A percentile compares a stretch with the other conserved stretches of the same genome.
These are phyloP conservation scores for Acromyrmex echinatior DNA, from an alignment of 1,140 invertebrate genomes.

Conservation along the genomic window DNA sequence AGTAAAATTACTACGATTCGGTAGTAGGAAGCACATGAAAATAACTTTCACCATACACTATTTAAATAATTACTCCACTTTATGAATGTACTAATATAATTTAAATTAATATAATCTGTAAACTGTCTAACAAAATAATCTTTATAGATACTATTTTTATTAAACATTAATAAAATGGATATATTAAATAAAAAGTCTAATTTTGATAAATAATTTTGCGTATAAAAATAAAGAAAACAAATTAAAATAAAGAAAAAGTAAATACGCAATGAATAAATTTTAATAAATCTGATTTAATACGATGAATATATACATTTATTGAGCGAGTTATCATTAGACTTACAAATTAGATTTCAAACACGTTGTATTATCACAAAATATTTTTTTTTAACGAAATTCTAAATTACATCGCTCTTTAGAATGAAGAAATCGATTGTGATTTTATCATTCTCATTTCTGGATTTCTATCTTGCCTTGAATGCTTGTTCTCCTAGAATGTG, in stretches of 20 bases:
- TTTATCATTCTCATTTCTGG: slow-evolving; percentile 28
- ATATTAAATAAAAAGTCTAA: not conserved
- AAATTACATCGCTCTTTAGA: not conserved
- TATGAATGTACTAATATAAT: not conserved
- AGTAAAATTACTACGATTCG: slow-evolving; percentile 9
- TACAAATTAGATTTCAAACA: not conserved
- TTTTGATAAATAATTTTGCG: not conserved
- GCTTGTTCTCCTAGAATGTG: slow-evolving; percentile 1
- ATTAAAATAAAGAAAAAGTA: not conserved
- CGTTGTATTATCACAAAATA: not conserved
- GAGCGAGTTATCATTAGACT: not conserved
- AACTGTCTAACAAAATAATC: not conserved
- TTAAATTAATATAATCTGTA: not conserved
- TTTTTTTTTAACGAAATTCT: not conserved
- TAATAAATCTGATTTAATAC: not conserved
- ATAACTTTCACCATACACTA: not conserved
- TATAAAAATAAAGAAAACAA: not conserved
- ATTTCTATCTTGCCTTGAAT: slow-evolving; percentile 16
- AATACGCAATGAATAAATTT: not conserved
- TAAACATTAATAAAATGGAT: not conserved
- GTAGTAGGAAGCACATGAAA: not conserved
- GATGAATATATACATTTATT: not conserved
- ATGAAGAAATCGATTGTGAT: slow-evolving; percentile 10
- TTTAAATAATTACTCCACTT: not conserved
- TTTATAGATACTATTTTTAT: not conserved